Evolutionary conservation across 2,113 vertebrate species (phyloP).

Genomic region (Rhabdomys dilectus): DNA sequence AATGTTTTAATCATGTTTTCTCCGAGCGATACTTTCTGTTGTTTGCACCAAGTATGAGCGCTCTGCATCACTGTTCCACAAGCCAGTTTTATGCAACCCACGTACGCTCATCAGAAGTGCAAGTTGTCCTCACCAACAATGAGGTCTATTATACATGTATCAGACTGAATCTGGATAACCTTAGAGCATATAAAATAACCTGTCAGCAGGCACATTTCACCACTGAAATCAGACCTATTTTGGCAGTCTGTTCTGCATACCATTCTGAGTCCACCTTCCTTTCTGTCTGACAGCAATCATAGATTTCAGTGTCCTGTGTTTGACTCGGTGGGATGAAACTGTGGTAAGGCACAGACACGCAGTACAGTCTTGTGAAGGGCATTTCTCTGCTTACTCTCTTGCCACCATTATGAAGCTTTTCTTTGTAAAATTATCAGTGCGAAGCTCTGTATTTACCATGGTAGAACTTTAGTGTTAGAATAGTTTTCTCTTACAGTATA

Average conservation of each 20-base stretch:
- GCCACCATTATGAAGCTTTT: constrained; percentile 88
- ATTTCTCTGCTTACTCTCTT: constrained; percentile 90
- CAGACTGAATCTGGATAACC: constrained; percentile 85
- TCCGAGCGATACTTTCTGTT: constrained; percentile 83
- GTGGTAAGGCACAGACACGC: constrained; percentile 90
- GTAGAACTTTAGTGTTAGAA: constrained; percentile 90
- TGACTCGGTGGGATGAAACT: constrained; percentile 90
- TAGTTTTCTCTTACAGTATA: constrained; percentile 87
- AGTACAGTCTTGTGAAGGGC: constrained; percentile 89
- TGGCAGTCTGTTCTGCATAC: constrained; percentile 89
- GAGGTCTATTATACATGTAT: constrained; percentile 85
- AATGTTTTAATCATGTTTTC: constrained; percentile 88
- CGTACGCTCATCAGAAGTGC: constrained; percentile 82
- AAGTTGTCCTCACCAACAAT: constrained; percentile 85
- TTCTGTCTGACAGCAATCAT: constrained; percentile 89
- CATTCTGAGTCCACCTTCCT: constrained; percentile 89
- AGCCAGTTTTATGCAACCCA: constrained; percentile 82
- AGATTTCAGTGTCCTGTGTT: constrained; percentile 89
- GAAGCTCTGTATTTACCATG: constrained; percentile 90
- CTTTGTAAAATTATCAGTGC: constrained; percentile 90
- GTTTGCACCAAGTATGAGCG: constrained; percentile 83
- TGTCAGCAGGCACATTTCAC: constrained; percentile 89
- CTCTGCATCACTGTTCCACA: constrained; percentile 85
- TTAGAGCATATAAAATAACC: constrained; percentile 86
- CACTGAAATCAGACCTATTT: constrained; percentile 86